These are phyloP conservation scores for Schrankia costaestrigalis DNA, from an alignment of 2,888 invertebrate species.

Conservation along the genomic window DNA sequence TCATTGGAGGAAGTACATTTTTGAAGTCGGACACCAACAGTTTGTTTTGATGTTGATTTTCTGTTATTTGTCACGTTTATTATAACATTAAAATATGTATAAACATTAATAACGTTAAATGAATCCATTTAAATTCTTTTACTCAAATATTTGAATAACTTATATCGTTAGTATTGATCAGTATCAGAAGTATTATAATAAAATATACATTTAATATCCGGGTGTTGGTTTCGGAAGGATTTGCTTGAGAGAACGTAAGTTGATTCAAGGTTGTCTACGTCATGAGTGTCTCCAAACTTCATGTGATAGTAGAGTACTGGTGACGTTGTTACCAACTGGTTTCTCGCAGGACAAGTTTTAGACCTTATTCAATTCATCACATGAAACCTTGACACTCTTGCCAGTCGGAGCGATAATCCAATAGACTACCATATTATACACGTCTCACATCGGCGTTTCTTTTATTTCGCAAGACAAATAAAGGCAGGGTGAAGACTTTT, in stretches of 20 bases:
- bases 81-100: too few species aligned
- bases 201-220: slow-evolving; percentile 22
- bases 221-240: slow-evolving; percentile 36
- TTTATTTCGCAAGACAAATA: slow-evolving; percentile 30
- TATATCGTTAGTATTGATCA: slow-evolving; percentile 20
- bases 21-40: too few species aligned
- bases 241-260: slow-evolving; percentile 60
- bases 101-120: too few species aligned
- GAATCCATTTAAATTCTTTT: too few species aligned
- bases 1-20: too few species aligned
- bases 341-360: slow-evolving; percentile 8
- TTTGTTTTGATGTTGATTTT: too few species aligned
- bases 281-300: slow-evolving; percentile 35
- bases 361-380: slow-evolving; percentile 37
- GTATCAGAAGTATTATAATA: slow-evolving; percentile 18
- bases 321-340: slow-evolving; percentile 5
- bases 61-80: too few species aligned
- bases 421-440: slow-evolving; percentile 51
- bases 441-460: slow-evolving; percentile 44
- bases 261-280: slow-evolving; percentile 58
- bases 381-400: slow-evolving; percentile 65
- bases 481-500: slow-evolving; percentile 5
- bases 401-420: slow-evolving; percentile 50
- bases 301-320: slow-evolving; percentile 13
- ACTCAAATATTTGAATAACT: too few species aligned